These are phyloP conservation scores for Holcopasites calliopsidis DNA, from an alignment of 1,140 invertebrate species.

Conservation along the genomic window DNA sequence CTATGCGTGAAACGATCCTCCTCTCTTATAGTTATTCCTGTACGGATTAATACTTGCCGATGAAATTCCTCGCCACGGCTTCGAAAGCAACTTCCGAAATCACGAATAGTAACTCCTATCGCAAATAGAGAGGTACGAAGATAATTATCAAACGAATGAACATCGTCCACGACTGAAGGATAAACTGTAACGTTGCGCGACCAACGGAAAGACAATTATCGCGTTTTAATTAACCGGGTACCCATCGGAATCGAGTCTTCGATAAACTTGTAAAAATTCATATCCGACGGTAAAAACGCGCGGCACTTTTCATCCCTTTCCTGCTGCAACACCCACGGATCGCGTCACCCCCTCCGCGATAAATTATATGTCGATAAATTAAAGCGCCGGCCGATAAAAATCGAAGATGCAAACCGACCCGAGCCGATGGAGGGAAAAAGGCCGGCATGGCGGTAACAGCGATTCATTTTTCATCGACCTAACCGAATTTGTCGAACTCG, in stretches of 20 bases:
- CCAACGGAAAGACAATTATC: neutral
- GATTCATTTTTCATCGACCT: constrained; percentile 76
- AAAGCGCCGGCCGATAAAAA: constrained; percentile 40
- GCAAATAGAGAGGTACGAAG: too few species aligned
- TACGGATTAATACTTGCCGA: constrained; percentile 36
- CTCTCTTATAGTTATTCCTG: constrained; percentile 59
- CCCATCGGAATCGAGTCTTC: neutral
- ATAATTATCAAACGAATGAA: too few species aligned
- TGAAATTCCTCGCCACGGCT: neutral
- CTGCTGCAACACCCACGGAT: neutral
- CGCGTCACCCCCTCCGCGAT: constrained; percentile 13
- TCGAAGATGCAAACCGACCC: constrained; percentile 42
- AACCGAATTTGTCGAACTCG: constrained; percentile 78
- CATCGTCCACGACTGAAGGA: too few species aligned
- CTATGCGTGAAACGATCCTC: constrained; percentile 60
- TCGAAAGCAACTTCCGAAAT: too few species aligned
- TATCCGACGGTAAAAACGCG: constrained; percentile 24
- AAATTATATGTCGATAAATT: constrained; percentile 51
- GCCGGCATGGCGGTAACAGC: constrained; percentile 42
- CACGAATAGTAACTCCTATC: too few species aligned
- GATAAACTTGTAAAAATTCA: neutral
- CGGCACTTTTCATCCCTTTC: neutral
- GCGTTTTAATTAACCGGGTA: neutral
- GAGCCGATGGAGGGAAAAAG: constrained; percentile 24
- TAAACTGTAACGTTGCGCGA: neutral